Evolutionary conservation across 2,888 invertebrate genomes (phyloP).

Genomic region (Octodonta nipae): DNA sequence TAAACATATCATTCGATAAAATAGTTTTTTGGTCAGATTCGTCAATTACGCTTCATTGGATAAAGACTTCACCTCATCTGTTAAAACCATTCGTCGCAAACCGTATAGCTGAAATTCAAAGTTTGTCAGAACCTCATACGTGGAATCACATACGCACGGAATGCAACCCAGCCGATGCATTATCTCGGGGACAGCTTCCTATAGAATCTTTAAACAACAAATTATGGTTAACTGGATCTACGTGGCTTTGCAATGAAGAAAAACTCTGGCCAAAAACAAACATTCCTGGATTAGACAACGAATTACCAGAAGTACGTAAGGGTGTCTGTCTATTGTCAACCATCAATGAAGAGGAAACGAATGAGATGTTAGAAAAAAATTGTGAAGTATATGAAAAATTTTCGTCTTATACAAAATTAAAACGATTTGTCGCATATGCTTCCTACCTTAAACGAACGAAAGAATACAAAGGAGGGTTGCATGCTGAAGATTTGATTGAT

Average conservation of each 20-base stretch:
- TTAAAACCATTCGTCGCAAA: slow-evolving; percentile 7
- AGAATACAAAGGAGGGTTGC: neutral
- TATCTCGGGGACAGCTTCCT: neutral
- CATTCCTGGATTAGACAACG: neutral
- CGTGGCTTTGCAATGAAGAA: neutral
- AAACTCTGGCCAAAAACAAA: neutral
- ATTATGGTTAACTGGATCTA: neutral
- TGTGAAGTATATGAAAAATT: neutral
- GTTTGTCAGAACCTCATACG: neutral
- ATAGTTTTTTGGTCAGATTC: slow-evolving; percentile 9
- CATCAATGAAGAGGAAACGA: no score
- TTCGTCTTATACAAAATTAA: neutral
- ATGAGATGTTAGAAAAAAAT: neutral
- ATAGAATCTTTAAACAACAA: neutral
- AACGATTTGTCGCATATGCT: neutral
- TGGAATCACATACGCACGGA: neutral
- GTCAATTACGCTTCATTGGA: slow-evolving; percentile 10
- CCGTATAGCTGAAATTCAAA: neutral
- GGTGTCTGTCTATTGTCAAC: no score
- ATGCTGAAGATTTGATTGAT: neutral
- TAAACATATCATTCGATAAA: slow-evolving; percentile 4
- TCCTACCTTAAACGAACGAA: neutral
- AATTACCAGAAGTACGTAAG: no score
- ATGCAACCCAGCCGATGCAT: neutral
- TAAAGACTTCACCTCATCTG: slow-evolving; percentile 5